Evolutionary conservation across 2,113 vertebrate genomes (phyloP), one percentile per base, ranked within the genome.

Genomic region (Tetrao urogallus): DNA sequence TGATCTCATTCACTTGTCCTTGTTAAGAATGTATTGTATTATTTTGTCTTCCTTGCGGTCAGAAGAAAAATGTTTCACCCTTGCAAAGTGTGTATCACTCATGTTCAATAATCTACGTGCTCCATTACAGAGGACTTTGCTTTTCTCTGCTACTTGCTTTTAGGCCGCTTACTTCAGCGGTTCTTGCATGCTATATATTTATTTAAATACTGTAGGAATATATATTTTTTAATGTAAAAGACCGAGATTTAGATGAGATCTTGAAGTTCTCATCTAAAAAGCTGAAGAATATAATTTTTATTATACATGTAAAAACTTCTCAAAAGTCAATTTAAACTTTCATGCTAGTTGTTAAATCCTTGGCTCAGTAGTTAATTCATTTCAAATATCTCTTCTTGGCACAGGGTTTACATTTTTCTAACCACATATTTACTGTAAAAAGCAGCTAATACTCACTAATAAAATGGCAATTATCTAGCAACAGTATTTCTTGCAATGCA

Each of bases 1-100:
- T 95, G 92, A 97, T 96, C 88, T 89, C 25, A 8, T 89, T 95
- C 83, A 85, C n/a, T 81, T 95, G 72, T 28, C 86, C 81, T 74
- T 92, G 85, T 92, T 88, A 95, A 89, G 61, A 92, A 84, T 34
- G 86, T 92, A 87, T 86, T 91, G 87, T 54, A n/a, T 89, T 75
- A 54, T 92, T 81, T 92, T 86, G 48, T 65, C 67, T 92, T 81
- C 73, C 86, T 72, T 94, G 93, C 1, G 80, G 90, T 90, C 77
- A 85, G 81, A 85, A 95, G 89, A 89, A 93, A 96, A 89, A 82
- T 77, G 54, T 89, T 92, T 85, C 92, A 38, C 82, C 60, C 50
- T 90, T 74, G 50, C 74, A 32, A 32, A 70, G 43, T 45, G 66
- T 38, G 6, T 66, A 92, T 90, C 56, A 36, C 43, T 93, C 25